These are phyloP conservation scores for Sarcophaga caerulescens DNA, from an alignment of 2,888 invertebrate genomes.

Conservation along the genomic window DNA sequence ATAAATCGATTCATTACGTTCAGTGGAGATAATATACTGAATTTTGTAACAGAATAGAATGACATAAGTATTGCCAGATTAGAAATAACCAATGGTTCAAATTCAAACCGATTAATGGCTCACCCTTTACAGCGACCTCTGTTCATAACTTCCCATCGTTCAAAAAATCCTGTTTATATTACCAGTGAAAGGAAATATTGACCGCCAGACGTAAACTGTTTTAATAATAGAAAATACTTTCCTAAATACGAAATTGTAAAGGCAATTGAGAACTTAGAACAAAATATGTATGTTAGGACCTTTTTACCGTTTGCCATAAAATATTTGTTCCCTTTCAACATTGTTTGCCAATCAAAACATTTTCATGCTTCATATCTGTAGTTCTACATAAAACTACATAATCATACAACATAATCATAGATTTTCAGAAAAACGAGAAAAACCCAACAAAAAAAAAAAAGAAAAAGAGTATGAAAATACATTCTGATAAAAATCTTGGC, in stretches of 20 bases:
- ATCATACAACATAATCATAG: conserved; percentile 35
- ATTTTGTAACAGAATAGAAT: too few species aligned
- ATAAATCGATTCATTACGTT: too few species aligned
- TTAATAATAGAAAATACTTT: background rate
- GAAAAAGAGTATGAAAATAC: background rate
- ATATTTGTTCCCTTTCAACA: background rate
- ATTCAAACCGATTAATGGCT: too few species aligned
- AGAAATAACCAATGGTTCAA: too few species aligned
- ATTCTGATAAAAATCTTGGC: conserved; percentile 27
- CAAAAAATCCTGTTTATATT: too few species aligned
- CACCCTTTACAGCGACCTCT: too few species aligned
- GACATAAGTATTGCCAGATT: too few species aligned
- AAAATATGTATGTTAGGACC: background rate
- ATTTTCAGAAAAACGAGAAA: background rate
- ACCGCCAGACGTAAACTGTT: too few species aligned
- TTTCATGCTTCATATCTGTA: conserved; percentile 53
- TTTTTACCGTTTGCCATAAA: background rate
- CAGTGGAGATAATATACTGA: too few species aligned
- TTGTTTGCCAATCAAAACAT: conserved; percentile 47
- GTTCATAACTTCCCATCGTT: too few species aligned
- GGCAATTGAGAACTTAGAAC: background rate
- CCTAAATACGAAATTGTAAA: background rate
- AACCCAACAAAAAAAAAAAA: background rate
- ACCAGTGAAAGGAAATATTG: too few species aligned
- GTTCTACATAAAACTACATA: conserved; percentile 25